phyloP scores from a whole-genome alignment of 2,797 vertebrate genomes.

The Leuciscus waleckii region DNA sequence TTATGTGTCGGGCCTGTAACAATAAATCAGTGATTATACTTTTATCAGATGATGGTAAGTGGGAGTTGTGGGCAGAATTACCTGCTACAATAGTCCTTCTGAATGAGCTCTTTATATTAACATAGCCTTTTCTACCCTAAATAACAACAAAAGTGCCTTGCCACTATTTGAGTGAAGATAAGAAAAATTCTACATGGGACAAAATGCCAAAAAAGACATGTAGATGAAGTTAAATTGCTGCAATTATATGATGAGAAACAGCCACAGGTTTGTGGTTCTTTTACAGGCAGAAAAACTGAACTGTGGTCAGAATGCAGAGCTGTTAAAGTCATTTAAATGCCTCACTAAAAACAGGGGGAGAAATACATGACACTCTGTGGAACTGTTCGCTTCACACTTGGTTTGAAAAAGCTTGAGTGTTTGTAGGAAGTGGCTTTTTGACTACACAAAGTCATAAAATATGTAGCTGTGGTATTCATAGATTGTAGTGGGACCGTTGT shows the following conservation, averaged over 20 bases:
- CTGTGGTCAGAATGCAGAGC: conserved; percentile 16
- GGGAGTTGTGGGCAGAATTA: background rate
- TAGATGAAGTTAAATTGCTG: background rate
- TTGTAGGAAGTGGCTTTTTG: conserved; percentile 12
- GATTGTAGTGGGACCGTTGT: conserved; percentile 6
- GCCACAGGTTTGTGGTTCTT: conserved; percentile 15
- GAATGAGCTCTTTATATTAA: conserved; percentile 17
- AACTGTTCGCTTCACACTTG: conserved; percentile 20
- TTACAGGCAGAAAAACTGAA: conserved; percentile 24
- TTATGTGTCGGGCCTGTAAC: background rate
- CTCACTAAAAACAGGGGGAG: background rate
- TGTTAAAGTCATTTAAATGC: conserved; percentile 51
- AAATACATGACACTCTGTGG: background rate
- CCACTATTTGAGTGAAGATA: conserved; percentile 39
- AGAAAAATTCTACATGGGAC: background rate
- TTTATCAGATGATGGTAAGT: conserved; percentile 22
- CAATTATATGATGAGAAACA: conserved; percentile 32
- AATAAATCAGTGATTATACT: background rate
- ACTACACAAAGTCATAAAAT: conserved; percentile 16
- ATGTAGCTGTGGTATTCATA: background rate
- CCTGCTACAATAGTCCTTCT: background rate
- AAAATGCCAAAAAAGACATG: background rate
- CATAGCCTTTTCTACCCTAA: conserved; percentile 10
- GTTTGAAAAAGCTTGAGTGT: conserved; percentile 35
- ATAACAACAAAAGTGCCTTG: background rate